Base-by-base conservation (phyloP, 2,888 invertebrate genomes). In the Junonia oenone region DNA sequence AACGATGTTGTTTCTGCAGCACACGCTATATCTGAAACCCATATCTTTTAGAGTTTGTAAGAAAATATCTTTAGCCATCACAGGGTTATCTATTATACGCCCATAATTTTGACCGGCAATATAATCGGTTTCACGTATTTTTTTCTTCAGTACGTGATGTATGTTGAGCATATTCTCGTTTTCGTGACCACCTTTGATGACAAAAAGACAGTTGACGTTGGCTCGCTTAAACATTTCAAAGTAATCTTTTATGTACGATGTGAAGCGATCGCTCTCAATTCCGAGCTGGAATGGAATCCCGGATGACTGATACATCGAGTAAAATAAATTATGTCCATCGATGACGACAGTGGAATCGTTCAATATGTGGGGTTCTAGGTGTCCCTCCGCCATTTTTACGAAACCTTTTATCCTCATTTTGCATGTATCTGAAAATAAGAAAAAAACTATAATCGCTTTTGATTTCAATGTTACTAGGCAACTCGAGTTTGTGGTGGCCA, bases 391-490 rank as follows among this genome's bases (percentile, higher is more conserved):
- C 3, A 59, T 8, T 11, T 13, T 4, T 9, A 6, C 6, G 19
- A 62, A 58, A 1, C 26, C 38, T 48, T 2, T 27, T 45, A 66
- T 65, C 55, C 58, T 14, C 66, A 66, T 66, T 31, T 59, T 59
- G 11, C 1, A 31, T 9, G 11, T 31, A 31, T 6, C 37, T 37
- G 37, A n/a, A 63, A 59, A 27, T 59, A 63, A 66, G 59, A 60
- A 66, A 68, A n/a, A 64, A 61, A 69, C 72, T 71, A 78, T 76
- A 77, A 74, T n/a, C n/a, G n/a, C n/a, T n/a, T n/a, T n/a, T n/a
- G n/a, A n/a, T n/a, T n/a, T n/a, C n/a, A n/a, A n/a, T n/a, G n/a
- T n/a, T n/a, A n/a, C n/a, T n/a, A n/a, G n/a, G n/a, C n/a, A n/a
- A n/a, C n/a, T n/a, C n/a, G n/a, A n/a, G n/a, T n/a, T n/a, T n/a